These are phyloP conservation scores for Ispidina picta DNA, from an alignment of 2,797 vertebrate genomes.

Conservation along the genomic window DNA sequence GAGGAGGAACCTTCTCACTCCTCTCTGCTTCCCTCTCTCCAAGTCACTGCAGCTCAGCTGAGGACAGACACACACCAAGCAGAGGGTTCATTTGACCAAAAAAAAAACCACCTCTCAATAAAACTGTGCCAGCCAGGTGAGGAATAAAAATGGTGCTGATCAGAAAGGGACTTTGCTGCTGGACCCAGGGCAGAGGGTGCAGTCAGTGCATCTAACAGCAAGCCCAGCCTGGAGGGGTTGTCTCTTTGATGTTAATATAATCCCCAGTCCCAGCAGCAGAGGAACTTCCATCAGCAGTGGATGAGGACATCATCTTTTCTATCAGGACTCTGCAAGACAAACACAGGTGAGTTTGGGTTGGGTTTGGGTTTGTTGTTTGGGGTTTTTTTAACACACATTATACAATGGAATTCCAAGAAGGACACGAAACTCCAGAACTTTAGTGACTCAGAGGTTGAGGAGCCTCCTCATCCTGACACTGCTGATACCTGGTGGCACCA, in stretches of 20 bases:
- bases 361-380: too few species aligned
- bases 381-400: background rate
- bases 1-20: background rate
- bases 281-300: slow-evolving; percentile 47
- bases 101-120: background rate
- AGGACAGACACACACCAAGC: rapidly evolving
- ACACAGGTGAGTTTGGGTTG: background rate
- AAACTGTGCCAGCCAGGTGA: background rate
- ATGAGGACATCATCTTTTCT: slow-evolving; percentile 80
- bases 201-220: slow-evolving; percentile 70
- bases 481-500: background rate
- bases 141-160: background rate
- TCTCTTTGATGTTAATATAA: slow-evolving; percentile 77
- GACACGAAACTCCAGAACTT: background rate
- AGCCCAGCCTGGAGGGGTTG: slow-evolving; percentile 67
- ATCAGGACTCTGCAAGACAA: slow-evolving; percentile 76
- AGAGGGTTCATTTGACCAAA: too few species aligned
- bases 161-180: background rate
- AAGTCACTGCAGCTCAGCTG: background rate
- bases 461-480: background rate
- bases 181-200: background rate
- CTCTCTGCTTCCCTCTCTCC: background rate
- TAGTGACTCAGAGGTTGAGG: background rate
- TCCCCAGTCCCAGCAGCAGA: slow-evolving; percentile 72
- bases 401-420: background rate